Evolutionary conservation across 2,888 invertebrate species (phyloP), one percentile per base, ranked within the genome.

Genomic region (Helicoverpa assulta): DNA sequence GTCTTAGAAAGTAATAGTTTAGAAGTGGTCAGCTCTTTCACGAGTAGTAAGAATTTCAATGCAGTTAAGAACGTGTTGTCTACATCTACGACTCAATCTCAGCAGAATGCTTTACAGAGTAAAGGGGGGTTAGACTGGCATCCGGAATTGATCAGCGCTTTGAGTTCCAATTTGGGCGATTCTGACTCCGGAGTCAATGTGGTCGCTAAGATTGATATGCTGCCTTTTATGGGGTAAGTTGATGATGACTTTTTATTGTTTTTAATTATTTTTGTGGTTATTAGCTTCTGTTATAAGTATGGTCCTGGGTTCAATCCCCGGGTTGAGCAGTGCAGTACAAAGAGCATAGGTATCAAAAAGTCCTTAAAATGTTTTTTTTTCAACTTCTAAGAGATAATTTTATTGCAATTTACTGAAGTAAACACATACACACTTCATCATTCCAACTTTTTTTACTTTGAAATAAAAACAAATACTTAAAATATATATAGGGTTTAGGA

Each of bases 161-260:
- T 73, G 6, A 86, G 78, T 59, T 85, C 84, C 0, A 85, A 80
- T 50, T 3, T 73, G 4, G 19, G 40, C 0, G 86, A 90, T 0
- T 80, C 85, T 47, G 90, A 90, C 0, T 88, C 90, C 0, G 82
- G 85, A 0, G 80, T 83, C 1, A 91, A 94, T 63, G 88, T 94
- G 0, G 88, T 93, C 5, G 87, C 89, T 0, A 90, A 89, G 74
- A 93, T 95, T 12, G 90, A 94, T 50, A 89, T 87, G 86, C 82
- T 95, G 76, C 89, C 93, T 1, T 95, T 93, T 77, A 94, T 95
- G 91, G 94, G 94, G 95, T 95, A 61, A 92, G 94, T 58, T n/a
- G 16, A 54, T 2, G n/a, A 33, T 37, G 16, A 14, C 7, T 16
- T 40, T 58, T 6, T 29, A 18, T 6, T 18, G 14, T 16, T 5